phyloP scores from a whole-genome alignment of 2,797 vertebrate genomes.

The Percopsis omiscomaycus region DNA sequence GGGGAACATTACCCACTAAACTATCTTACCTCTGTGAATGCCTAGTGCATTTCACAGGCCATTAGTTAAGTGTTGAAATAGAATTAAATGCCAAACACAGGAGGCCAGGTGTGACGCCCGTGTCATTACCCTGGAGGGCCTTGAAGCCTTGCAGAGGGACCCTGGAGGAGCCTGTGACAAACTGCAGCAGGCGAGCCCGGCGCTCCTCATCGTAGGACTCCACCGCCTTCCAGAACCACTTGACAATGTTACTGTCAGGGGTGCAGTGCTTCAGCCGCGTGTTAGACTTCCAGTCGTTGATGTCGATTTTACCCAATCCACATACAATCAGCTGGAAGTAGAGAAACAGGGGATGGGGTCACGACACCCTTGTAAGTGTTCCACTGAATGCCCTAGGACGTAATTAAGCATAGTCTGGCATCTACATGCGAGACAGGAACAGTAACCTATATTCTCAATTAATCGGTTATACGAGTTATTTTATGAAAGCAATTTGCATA shows the following conservation, averaged over 20 bases:
- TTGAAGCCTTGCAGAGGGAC: slow-evolving; percentile 98
- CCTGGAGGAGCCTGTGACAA: slow-evolving; percentile 94
- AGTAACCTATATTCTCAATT: no score
- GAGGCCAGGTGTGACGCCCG: not conserved
- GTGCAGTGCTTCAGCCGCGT: slow-evolving; percentile 98
- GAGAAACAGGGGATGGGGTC: not conserved
- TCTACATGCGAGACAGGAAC: no score
- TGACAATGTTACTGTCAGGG: slow-evolving; percentile 91
- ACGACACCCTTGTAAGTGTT: not conserved
- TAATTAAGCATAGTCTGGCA: no score
- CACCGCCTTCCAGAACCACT: slow-evolving; percentile 99
- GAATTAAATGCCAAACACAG: no score
- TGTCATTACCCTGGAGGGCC: slow-evolving; percentile 89
- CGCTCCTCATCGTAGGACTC: slow-evolving; percentile 96
- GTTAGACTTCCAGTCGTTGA: slow-evolving; percentile 96
- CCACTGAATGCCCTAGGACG: no score
- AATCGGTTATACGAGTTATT: no score
- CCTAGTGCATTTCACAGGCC: no score
- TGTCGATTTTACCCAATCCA: slow-evolving; percentile 96
- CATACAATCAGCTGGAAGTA: slow-evolving; percentile 89
- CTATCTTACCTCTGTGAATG: no score
- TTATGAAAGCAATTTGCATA: no score
- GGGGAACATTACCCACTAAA: no score
- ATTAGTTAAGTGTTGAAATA: no score
- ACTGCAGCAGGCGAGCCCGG: slow-evolving; percentile 92